Base-by-base conservation (phyloP, 1,140 invertebrate genomes). In the Atta colombica region DNA sequence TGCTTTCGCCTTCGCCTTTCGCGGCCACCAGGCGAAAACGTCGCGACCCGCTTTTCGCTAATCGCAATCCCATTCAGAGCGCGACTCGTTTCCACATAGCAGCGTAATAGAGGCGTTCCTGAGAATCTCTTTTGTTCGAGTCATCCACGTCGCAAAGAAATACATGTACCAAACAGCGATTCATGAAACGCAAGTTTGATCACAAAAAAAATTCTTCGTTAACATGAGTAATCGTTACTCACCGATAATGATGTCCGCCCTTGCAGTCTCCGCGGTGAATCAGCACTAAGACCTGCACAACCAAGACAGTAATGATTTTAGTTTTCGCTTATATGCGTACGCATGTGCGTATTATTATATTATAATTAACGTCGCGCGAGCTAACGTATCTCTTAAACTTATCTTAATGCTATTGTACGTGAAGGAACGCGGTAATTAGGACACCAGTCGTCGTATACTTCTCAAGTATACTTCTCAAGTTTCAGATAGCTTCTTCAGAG, bases 201-300 rank as follows among this genome's bases (percentile, higher is more conserved):
- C n/a, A n/a, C 60, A 12, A 51, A 21, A 51, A 63, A 39, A 28
- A 58, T 45, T 58, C 5, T 49, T n/a, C 10, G 16, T 49, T 10
- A 21, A 68, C 71, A 82, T 12, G 45, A 31, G 10, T 77, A 84
- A 75, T 58, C 39, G 69, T 88, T 88, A 93, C 93, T 93, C 87
- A 93, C 93, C 93, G 77, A 91, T 92, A 93, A 93, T 92, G 92
- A 88, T 92, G 91, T 85, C 77, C 74, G 81, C 80, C 82, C 80
- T 80, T 89, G 86, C 88, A 91, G 72, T 87, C 87, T 91, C 87
- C 87, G 85, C 81, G 87, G 88, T 93, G 86, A 89, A 89, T 86
- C 88, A 72, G 68, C 82, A 84, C 66, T 72, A 39, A 90, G 88
- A 74, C 92, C 93, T 92, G 89, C 72, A 80, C 87, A 92, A 78